These are phyloP conservation scores for Caenorhabditis sulstoni DNA, from an alignment of 2,888 invertebrate genomes.

Conservation along the genomic window DNA sequence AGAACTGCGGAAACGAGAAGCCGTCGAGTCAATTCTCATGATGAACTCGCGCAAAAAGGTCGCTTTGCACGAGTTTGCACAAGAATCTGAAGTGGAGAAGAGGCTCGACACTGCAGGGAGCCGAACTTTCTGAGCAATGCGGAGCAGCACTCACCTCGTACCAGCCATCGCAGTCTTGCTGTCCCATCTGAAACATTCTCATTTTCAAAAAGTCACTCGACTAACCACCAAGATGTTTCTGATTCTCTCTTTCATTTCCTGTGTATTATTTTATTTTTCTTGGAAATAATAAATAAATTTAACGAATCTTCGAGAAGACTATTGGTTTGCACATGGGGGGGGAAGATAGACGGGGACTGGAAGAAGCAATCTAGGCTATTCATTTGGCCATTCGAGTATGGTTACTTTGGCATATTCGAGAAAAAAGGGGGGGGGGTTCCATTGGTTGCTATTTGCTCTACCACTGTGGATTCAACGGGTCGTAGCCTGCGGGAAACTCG, in stretches of 20 bases:
- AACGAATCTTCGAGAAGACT: neutral
- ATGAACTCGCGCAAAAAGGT: slow-evolving; percentile 18
- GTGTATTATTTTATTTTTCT: slow-evolving; percentile 5
- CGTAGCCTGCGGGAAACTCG: slow-evolving; percentile 69
- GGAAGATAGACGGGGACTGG: neutral
- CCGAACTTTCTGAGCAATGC: neutral
- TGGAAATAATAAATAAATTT: slow-evolving; percentile 4
- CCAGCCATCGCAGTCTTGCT: slow-evolving; percentile 32
- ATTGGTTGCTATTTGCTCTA: slow-evolving; percentile 49
- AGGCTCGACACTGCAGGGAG: neutral
- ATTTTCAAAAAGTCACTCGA: neutral
- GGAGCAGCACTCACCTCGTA: slow-evolving; percentile 63
- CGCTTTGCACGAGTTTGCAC: neutral
- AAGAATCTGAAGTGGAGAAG: neutral
- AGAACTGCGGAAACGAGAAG: slow-evolving; percentile 30
- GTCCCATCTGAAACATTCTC: slow-evolving; percentile 38
- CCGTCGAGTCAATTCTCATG: slow-evolving; percentile 7
- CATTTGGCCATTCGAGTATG: slow-evolving; percentile 29
- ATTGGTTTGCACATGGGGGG: neutral
- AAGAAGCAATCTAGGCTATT: slow-evolving; percentile 41
- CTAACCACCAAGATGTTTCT: slow-evolving; percentile 11
- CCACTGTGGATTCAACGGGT: slow-evolving; percentile 79
- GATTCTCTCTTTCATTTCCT: neutral
- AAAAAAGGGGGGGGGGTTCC: slow-evolving; percentile 1
- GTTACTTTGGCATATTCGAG: slow-evolving; percentile 28